phyloP scores from a whole-genome alignment of 1,140 invertebrate species.

The Pissodes strobi region DNA sequence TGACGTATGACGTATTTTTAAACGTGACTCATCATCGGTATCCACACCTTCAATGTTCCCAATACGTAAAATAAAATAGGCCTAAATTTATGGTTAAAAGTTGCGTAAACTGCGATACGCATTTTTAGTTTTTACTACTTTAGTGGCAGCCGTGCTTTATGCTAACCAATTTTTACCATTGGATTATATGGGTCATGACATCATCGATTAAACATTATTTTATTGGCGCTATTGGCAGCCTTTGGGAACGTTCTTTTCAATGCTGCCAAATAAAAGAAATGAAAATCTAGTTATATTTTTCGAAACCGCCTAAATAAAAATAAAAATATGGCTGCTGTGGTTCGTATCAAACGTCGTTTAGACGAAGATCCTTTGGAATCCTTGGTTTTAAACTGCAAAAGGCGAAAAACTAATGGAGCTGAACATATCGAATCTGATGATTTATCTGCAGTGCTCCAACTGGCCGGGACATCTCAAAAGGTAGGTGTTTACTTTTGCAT shows the following conservation, averaged over 20 bases:
- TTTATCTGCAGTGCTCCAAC: conserved; percentile 57
- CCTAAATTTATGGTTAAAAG: conserved; percentile 9
- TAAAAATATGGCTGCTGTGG: conserved; percentile 59
- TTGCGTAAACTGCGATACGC: no score
- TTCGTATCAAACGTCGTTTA: conserved; percentile 62
- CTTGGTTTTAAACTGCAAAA: conserved; percentile 62
- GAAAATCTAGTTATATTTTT: background rate
- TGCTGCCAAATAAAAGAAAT: conserved; percentile 4
- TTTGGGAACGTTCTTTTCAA: no score
- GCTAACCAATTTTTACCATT: background rate
- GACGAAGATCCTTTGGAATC: conserved; percentile 62
- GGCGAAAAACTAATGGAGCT: conserved; percentile 54
- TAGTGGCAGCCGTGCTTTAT: background rate
- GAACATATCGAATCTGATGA: conserved; percentile 33
- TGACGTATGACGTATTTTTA: conserved; percentile 18
- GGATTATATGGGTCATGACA: no score
- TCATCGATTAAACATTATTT: no score
- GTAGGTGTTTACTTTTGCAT: conserved; percentile 45
- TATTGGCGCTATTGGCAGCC: no score
- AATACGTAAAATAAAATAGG: background rate
- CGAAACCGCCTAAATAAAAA: no score
- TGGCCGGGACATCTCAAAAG: conserved; percentile 61
- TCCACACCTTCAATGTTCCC: conserved; percentile 5
- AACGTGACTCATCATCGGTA: conserved; percentile 8
- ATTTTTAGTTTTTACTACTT: background rate